Evolutionary conservation across 2,797 vertebrate genomes (phyloP).

Genomic region (Melanotaenia nigrans): DNA sequence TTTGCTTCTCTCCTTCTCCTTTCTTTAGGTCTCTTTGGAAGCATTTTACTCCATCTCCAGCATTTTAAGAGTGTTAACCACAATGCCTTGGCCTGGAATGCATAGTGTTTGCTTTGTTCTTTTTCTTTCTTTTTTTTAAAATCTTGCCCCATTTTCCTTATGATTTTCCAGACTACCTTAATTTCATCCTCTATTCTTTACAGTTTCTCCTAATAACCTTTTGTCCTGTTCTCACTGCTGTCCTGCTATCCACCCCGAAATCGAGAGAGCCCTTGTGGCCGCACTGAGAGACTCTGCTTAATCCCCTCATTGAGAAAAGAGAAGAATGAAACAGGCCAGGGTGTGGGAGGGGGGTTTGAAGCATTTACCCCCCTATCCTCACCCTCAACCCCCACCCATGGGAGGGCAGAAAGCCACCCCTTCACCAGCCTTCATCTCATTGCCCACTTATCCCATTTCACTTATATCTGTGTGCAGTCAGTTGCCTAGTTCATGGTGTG

Average conservation of each 20-base stretch:
- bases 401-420: conserved; percentile 82
- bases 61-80: conserved; percentile 55
- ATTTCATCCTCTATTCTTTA: conserved; percentile 43
- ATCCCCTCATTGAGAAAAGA: conserved; percentile 85
- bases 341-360: conserved; percentile 65
- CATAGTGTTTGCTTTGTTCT: conserved; percentile 20
- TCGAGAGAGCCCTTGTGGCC: conserved; percentile 73
- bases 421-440: conserved; percentile 65
- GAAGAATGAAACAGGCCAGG: conserved; percentile 82
- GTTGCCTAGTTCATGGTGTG: conserved; percentile 32
- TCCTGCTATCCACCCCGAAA: conserved; percentile 63
- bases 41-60: conserved; percentile 64
- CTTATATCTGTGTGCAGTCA: conserved; percentile 69
- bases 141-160: conserved; percentile 7
- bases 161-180: conserved; percentile 49
- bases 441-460: conserved; percentile 68
- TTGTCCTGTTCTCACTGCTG: conserved; percentile 63
- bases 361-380: conserved; percentile 70
- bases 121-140: conserved; percentile 21
- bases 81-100: conserved; percentile 51
- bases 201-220: conserved; percentile 57
- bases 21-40: conserved; percentile 74
- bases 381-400: conserved; percentile 66
- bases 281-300: conserved; percentile 79
- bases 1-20: conserved; percentile 76